A percentile compares a stretch with the other conserved stretches of the same genome.
Conservation (phyloP, 1,140 invertebrate genomes). For the Zaprionus davidi region DNA sequence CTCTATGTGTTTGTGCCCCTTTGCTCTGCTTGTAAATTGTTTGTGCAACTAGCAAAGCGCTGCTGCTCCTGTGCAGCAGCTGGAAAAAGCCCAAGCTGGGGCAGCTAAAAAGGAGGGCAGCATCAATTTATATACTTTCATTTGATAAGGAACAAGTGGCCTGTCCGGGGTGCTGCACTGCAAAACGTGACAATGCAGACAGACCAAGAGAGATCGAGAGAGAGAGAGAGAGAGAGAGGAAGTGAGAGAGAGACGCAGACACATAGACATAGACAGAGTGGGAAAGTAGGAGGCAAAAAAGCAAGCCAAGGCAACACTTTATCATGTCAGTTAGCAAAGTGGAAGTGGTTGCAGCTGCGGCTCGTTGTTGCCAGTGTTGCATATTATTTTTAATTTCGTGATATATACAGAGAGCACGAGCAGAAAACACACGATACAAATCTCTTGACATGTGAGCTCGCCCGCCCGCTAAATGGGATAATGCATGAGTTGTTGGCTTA, state of each 20-base stretch:
- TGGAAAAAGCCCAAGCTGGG: slow-evolving; percentile 27
- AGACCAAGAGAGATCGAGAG: background rate
- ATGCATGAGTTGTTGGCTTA: background rate
- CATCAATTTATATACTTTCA: slow-evolving; percentile 75
- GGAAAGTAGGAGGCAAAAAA: background rate
- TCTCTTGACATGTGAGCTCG: slow-evolving; percentile 3
- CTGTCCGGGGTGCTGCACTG: slow-evolving; percentile 34
- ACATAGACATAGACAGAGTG: background rate
- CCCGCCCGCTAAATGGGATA: background rate
- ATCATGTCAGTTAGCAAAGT: slow-evolving; percentile 77
- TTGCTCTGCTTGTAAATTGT: slow-evolving; percentile 56
- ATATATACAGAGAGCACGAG: slow-evolving; percentile 19
- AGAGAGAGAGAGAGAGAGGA: background rate
- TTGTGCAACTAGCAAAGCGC: slow-evolving; percentile 59
- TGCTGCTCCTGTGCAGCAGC: slow-evolving; percentile 36
- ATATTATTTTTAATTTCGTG: slow-evolving; percentile 66
- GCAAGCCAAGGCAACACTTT: slow-evolving; percentile 70
- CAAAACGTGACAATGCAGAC: slow-evolving; percentile 67
- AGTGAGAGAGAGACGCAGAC: background rate
- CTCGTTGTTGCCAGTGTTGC: slow-evolving; percentile 21
- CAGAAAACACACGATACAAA: slow-evolving; percentile 9
- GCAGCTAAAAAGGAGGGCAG: slow-evolving; percentile 13
- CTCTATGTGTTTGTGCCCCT: background rate
- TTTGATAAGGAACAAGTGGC: slow-evolving; percentile 79
- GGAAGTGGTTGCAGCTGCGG: slow-evolving; percentile 31